Base-by-base conservation (phyloP, 2,113 vertebrate species). In the Brevimyrus niger region DNA sequence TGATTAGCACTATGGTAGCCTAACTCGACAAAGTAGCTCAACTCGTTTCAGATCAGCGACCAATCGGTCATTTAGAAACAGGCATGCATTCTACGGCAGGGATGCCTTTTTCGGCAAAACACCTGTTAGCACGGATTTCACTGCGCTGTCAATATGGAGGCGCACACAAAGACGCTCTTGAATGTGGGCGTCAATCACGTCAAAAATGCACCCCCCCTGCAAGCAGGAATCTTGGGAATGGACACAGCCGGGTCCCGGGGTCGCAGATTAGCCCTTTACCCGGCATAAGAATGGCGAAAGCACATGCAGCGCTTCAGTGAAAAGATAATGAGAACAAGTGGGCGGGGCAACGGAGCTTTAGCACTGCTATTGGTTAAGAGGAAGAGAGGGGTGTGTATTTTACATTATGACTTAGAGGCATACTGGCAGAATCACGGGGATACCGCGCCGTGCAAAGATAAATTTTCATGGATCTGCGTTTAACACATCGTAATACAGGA, bases 221-320 rank as follows among this genome's bases (percentile, higher is more conserved):
- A 19, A 35, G 35, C 46, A 48, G 58, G 13, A 86, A 86, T 86
- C 87, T 23, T 21, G 58, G 31, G 85, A 50, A 50, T 53, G n/a
- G 17, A 21, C 23, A 47, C 31, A 55, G 5, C 38, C 83, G 35
- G 83, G 76, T 46, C 85, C 61, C 53, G 21, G 65, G 88, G 89
- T 91, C 87, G 85, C 48, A 89, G 82, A 58, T 88, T 55, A 90
- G 89, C 82, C n/a, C n/a, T 69, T 51, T 82, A 50, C 42, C 58
- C 19, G 6, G 17, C 73, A 13, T 27, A 69, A 13, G 61, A 69
- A 69, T 31, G n/a, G 61, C 10, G n/a, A 69, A 69, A 31, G n/a
- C n/a, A 13, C 61, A 69, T 69, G 73, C 5, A 42, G 31, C 0
- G 4, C 35, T 80, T 80, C 35, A 19, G 35, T 42, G 11, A 42